Conservation (phyloP, 2,113 vertebrate species). For the Mobula birostris region DNA sequence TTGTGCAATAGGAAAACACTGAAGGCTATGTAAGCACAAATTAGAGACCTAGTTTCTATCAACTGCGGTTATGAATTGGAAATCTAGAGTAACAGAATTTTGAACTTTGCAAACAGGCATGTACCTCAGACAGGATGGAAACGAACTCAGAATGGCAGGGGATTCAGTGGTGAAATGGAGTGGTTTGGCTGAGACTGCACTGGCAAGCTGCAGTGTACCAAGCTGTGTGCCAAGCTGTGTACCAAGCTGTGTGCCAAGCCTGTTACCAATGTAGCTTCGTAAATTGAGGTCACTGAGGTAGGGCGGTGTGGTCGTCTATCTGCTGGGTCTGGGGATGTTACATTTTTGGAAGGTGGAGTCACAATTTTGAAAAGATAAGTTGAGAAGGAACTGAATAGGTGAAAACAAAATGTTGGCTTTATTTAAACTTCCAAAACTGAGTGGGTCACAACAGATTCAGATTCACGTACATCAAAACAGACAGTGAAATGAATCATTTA, state of each 20-base stretch:
- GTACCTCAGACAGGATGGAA: too few species aligned
- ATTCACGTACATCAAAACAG: too few species aligned
- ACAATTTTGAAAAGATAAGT: too few species aligned
- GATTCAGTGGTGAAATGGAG: neutral
- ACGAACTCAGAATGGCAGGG: neutral
- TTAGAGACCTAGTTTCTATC: neutral
- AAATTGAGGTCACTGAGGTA: neutral
- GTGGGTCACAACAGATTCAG: too few species aligned
- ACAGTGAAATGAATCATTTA: too few species aligned
- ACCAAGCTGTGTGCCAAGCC: neutral
- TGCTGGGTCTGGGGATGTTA: neutral
- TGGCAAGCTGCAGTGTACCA: neutral
- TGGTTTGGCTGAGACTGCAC: neutral
- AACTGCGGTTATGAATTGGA: neutral
- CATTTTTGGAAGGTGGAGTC: too few species aligned
- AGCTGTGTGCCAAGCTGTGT: too few species aligned
- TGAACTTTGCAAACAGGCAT: neutral
- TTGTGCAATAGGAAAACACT: neutral
- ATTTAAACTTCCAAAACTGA: too few species aligned
- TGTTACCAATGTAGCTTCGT: neutral
- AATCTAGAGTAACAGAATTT: neutral
- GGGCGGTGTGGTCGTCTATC: neutral
- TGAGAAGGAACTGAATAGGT: too few species aligned
- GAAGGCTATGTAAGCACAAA: neutral
- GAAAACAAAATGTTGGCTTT: too few species aligned